phyloP scores from a whole-genome alignment of 2,113 vertebrate genomes.

The Pyxicephalus adspersus region DNA sequence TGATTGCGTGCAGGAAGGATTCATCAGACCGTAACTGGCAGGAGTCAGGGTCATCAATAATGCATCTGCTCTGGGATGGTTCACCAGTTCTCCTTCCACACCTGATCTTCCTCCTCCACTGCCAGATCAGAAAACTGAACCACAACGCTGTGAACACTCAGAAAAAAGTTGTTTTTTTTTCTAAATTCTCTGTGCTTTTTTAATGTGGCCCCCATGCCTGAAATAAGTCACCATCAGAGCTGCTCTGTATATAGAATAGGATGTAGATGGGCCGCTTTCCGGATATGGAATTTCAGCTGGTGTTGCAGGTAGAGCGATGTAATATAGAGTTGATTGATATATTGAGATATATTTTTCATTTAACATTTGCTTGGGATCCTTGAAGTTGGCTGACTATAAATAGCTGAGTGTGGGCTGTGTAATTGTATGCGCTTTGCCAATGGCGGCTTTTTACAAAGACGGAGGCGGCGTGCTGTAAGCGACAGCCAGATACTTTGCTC shows the following conservation, averaged over 20 bases:
- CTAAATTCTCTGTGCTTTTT: no score
- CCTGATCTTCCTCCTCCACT: neutral
- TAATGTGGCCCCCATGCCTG: no score
- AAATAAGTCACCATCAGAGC: neutral
- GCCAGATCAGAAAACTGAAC: neutral
- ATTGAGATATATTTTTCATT: no score
- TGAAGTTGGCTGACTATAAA: no score
- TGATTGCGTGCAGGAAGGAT: neutral
- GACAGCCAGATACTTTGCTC: no score
- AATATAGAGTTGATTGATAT: no score
- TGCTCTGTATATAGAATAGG: neutral
- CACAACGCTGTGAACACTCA: no score
- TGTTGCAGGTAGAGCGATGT: no score
- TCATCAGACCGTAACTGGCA: neutral
- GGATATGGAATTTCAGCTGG: neutral
- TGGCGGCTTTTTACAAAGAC: neutral
- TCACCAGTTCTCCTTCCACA: neutral
- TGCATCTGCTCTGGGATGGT: neutral
- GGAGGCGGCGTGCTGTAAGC: neutral
- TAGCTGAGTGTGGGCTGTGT: neutral
- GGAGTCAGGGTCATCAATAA: slow-evolving; percentile 4
- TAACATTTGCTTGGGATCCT: no score
- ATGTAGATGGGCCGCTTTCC: neutral
- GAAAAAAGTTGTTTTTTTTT: no score
- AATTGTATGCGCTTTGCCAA: neutral